Percentiles rank a stretch among this genome's conserved stretches.
Conservation (phyloP, 2,797 vertebrate species). For the Molossus molossus region DNA sequence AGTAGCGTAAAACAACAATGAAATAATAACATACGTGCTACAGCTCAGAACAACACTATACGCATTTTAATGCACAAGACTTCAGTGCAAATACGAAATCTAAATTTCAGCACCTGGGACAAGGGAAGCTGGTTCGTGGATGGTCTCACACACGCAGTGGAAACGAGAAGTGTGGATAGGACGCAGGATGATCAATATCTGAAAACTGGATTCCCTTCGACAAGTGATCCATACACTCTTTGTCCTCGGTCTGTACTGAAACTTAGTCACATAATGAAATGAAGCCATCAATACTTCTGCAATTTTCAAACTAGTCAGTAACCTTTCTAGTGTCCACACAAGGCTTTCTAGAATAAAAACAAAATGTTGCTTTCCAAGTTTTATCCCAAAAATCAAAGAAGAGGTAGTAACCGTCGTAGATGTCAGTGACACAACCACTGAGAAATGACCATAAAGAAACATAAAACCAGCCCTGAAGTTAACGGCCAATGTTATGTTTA, state of each 20-base stretch:
- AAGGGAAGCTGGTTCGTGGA: background rate
- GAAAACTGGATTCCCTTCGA: background rate
- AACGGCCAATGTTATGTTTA: background rate
- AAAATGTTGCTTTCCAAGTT: background rate
- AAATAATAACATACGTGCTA: background rate
- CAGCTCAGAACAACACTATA: background rate
- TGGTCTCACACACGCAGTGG: background rate
- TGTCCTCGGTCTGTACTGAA: background rate
- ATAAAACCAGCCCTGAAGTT: background rate
- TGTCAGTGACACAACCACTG: background rate
- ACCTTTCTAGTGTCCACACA: background rate
- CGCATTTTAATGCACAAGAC: background rate
- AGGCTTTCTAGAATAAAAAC: constrained; percentile 24
- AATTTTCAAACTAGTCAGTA: constrained; percentile 17
- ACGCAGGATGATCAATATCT: background rate
- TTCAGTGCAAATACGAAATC: rapidly evolving
- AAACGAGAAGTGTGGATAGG: background rate
- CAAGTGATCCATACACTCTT: background rate
- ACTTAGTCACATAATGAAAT: background rate
- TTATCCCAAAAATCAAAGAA: background rate
- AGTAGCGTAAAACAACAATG: background rate
- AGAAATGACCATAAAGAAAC: background rate
- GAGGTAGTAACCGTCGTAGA: background rate
- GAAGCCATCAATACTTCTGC: background rate
- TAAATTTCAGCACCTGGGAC: background rate